Conservation (phyloP, 1,140 invertebrate species). For the Trichoplusia ni region DNA sequence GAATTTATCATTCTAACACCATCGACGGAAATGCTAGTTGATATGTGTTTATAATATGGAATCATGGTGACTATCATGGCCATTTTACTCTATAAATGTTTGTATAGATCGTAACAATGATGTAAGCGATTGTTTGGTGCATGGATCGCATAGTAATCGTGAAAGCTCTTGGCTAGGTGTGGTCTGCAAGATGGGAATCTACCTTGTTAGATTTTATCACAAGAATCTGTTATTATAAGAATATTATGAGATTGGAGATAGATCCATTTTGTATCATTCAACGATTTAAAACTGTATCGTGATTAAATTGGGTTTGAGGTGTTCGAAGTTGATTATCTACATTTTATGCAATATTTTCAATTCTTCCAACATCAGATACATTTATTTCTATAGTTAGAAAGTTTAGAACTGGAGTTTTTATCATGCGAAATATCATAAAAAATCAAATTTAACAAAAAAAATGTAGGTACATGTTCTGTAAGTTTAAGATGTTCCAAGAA, state of each 20-base stretch:
- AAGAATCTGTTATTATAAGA: background rate
- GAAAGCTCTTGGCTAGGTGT: background rate
- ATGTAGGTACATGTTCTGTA: no score
- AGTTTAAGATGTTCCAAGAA: no score
- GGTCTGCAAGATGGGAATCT: conserved; percentile 16
- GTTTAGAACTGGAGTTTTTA: no score
- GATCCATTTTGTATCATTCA: no score
- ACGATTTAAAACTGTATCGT: no score
- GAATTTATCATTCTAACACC: conserved; percentile 77
- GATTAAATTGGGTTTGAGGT: no score
- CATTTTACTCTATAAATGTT: conserved; percentile 66
- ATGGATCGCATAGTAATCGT: conserved; percentile 10
- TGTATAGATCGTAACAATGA: conserved; percentile 30
- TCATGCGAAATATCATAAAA: no score
- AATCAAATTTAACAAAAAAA: no score
- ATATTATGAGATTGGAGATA: background rate
- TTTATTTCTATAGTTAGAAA: no score
- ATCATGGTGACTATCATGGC: conserved; percentile 67
- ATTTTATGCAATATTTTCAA: no score
- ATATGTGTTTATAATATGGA: conserved; percentile 76
- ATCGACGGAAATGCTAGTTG: conserved; percentile 71
- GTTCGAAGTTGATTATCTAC: no score
- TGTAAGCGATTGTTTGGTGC: conserved; percentile 30
- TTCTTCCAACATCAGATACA: no score
- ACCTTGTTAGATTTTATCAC: conserved; percentile 14